A percentile compares a stretch with the other conserved stretches of the same genome.
Conservation (phyloP, 2,797 vertebrate species). For the Enteromius paludinosus region DNA sequence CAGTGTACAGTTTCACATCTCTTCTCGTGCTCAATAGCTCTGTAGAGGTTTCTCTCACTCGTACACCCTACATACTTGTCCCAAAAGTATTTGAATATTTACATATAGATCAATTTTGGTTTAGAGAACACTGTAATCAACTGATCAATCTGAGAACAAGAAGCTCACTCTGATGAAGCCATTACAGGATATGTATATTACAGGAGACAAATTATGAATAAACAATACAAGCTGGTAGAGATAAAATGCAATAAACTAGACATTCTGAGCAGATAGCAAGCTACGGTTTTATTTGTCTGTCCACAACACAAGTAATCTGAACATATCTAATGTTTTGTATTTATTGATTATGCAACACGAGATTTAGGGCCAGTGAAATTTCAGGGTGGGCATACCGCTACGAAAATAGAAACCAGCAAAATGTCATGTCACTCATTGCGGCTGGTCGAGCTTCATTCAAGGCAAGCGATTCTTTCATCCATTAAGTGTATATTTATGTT, state of each 20-base stretch:
- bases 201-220: background rate
- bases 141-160: background rate
- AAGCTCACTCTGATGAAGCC: background rate
- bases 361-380: background rate
- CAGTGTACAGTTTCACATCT: conserved; percentile 62
- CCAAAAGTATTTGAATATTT: too few relatives aligned
- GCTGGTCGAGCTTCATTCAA: background rate
- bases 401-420: background rate
- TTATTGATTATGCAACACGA: background rate
- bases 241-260: background rate
- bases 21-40: conserved; percentile 49
- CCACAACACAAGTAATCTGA: background rate
- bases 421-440: background rate
- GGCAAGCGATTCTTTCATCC: background rate
- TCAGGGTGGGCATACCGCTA: background rate
- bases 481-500: too few relatives aligned
- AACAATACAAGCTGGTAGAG: background rate
- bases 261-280: background rate
- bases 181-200: background rate
- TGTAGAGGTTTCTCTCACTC: conserved; percentile 44
- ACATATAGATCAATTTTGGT: background rate
- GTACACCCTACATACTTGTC: conserved; percentile 1
- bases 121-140: background rate
- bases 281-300: background rate
- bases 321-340: background rate